phyloP scores from a whole-genome alignment of 2,113 vertebrate species.

The Prunella fulvescens region DNA sequence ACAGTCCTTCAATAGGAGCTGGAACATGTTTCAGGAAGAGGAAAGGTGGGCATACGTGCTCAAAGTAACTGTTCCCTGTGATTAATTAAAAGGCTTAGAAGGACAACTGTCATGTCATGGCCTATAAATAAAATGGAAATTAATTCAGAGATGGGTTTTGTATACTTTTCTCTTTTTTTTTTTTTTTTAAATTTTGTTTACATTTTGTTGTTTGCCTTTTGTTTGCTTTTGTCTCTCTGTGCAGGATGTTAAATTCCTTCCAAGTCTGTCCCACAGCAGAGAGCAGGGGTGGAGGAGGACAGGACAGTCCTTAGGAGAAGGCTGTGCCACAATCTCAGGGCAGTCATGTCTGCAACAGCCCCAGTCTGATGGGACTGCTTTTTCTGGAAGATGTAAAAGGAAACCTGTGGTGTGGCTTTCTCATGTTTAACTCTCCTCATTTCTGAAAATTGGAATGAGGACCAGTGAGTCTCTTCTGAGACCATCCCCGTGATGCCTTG shows the following conservation, averaged over 20 bases:
- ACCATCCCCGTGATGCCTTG: accelerated
- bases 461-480: background rate
- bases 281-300: background rate
- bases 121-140: background rate
- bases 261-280: background rate
- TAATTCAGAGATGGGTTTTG: background rate
- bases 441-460: background rate
- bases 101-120: background rate
- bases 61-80: background rate
- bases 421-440: background rate
- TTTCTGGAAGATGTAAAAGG: background rate
- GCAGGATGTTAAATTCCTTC: background rate
- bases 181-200: background rate
- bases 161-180: background rate
- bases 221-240: constrained; percentile 1
- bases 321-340: background rate
- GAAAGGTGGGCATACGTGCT: background rate
- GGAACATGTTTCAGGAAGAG: background rate
- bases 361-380: background rate
- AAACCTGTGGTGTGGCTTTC: background rate
- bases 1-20: background rate
- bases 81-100: constrained; percentile 10
- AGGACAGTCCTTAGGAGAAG: background rate
- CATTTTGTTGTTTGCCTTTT: background rate
- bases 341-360: background rate